Percentiles rank a stretch among this genome's conserved stretches.
phyloP scores from a whole-genome alignment of 2,113 vertebrate genomes.

The Gnathonemus echidnorhynchus region DNA sequence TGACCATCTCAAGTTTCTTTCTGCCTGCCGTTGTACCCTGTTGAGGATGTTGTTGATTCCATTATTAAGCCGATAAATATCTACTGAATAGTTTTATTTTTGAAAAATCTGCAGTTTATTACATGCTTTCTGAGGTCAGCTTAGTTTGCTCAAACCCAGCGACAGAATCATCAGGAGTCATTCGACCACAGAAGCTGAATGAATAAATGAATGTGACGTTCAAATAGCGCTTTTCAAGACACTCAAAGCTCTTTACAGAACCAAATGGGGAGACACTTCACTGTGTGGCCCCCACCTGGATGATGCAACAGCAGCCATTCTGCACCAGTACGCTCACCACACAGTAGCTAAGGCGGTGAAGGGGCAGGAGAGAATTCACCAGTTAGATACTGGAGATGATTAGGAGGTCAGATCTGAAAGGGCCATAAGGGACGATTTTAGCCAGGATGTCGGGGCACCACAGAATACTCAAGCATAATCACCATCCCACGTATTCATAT shows the following conservation, averaged over 20 bases:
- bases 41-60: neutral
- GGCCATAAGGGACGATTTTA: neutral
- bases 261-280: neutral
- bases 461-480: slow-evolving; percentile 26
- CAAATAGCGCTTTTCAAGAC: neutral
- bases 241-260: neutral
- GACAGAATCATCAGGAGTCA: neutral
- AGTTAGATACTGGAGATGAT: neutral
- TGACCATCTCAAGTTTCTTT: neutral
- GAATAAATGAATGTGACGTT: neutral
- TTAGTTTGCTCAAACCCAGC: neutral
- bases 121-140: neutral
- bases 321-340: neutral
- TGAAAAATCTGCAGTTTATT: neutral
- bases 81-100: neutral
- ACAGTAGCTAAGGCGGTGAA: neutral
- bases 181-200: slow-evolving; percentile 26
- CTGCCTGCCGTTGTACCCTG: neutral
- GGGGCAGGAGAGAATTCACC: neutral
- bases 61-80: neutral
- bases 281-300: neutral
- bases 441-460: slow-evolving; percentile 18
- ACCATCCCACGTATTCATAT: slow-evolving; percentile 25
- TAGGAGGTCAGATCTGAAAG: neutral
- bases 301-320: neutral